Evolutionary conservation across 2,113 vertebrate genomes (phyloP).

Genomic region (Phaethon lepturus): DNA sequence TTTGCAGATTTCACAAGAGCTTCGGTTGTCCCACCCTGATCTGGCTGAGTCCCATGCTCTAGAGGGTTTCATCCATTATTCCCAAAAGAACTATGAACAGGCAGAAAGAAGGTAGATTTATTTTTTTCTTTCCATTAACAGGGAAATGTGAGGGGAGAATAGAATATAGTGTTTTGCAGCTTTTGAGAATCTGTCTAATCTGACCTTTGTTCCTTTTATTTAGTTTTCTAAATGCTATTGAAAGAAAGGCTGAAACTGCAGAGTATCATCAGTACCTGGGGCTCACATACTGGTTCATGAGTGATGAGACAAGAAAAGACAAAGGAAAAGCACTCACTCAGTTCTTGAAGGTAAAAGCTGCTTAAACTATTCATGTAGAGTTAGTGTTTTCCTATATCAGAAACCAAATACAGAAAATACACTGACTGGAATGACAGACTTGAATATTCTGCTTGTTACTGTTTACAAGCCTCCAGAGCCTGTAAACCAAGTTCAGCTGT

Average conservation of each 20-base stretch:
- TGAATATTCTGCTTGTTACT: neutral
- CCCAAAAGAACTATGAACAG: conserved; percentile 78
- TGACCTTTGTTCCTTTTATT: neutral
- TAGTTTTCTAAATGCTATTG: conserved; percentile 87
- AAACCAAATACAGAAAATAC: neutral
- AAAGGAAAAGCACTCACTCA: conserved; percentile 88
- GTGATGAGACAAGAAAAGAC: conserved; percentile 88
- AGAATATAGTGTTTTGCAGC: neutral
- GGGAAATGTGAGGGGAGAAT: neutral
- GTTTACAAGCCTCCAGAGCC: neutral
- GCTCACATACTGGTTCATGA: conserved; percentile 90
- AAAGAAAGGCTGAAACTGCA: conserved; percentile 79
- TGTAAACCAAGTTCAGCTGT: neutral
- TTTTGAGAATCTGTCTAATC: neutral
- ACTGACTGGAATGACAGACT: neutral
- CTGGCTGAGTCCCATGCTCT: conserved; percentile 81
- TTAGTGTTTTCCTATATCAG: neutral
- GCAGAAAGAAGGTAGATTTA: conserved; percentile 88
- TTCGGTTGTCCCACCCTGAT: conserved; percentile 80
- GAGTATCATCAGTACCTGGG: conserved; percentile 89
- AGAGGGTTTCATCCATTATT: conserved; percentile 78
- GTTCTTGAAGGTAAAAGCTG: conserved; percentile 87
- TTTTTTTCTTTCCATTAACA: neutral
- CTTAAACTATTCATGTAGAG: neutral
- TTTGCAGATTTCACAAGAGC: conserved; percentile 84